phyloP scores from a whole-genome alignment of 2,113 vertebrate genomes.

The Abramis brama region DNA sequence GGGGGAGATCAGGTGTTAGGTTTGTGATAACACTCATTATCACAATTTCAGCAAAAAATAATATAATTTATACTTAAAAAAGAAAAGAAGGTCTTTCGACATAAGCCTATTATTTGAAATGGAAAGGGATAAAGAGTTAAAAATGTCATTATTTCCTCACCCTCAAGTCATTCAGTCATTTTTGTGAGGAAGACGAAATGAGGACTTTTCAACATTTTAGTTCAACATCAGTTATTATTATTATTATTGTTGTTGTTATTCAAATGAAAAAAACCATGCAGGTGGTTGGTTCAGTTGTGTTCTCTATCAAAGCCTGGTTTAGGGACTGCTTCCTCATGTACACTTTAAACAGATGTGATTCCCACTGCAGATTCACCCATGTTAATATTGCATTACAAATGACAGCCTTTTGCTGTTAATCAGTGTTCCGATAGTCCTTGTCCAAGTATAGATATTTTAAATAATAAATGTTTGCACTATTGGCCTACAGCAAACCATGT shows the following conservation, averaged over 20 bases:
- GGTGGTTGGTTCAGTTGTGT: neutral
- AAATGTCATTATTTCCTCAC: neutral
- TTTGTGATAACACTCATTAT: neutral
- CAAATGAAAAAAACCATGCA: neutral
- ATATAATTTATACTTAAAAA: neutral
- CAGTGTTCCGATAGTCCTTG: neutral
- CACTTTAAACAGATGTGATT: neutral
- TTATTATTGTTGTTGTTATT: neutral
- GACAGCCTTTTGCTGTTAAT: neutral
- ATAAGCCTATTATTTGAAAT: neutral
- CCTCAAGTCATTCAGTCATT: neutral
- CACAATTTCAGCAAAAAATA: neutral
- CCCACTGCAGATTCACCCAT: neutral
- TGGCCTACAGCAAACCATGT: conserved; percentile 2
- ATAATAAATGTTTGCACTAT: neutral
- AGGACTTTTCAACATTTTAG: neutral
- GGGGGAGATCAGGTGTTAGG: neutral
- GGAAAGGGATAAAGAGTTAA: neutral
- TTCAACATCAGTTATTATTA: neutral
- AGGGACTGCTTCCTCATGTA: neutral
- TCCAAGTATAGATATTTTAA: neutral
- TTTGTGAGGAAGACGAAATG: neutral
- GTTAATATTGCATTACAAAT: neutral
- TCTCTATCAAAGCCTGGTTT: neutral
- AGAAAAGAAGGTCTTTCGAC: neutral